Conservation (phyloP, 2,797 vertebrate genomes). For the Labeo calbasu region DNA sequence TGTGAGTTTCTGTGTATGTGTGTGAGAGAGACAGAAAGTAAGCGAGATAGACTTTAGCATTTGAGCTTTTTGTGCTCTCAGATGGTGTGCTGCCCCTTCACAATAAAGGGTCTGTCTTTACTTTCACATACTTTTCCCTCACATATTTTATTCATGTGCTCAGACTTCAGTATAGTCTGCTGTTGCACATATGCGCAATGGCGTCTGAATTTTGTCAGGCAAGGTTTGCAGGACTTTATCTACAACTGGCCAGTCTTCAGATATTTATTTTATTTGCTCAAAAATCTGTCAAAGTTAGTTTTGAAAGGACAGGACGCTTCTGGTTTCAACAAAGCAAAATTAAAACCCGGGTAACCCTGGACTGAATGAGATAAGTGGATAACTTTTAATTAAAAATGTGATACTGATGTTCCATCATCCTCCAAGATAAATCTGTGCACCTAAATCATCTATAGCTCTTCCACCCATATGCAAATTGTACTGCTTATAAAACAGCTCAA, state of each 20-base stretch:
- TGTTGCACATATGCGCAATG: neutral
- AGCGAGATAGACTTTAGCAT: constrained; percentile 12
- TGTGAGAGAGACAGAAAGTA: constrained; percentile 12
- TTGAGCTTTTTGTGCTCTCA: constrained; percentile 18
- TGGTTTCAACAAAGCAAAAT: neutral
- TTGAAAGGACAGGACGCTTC: neutral
- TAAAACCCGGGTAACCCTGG: neutral
- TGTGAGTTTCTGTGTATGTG: constrained; percentile 13
- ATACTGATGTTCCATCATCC: neutral
- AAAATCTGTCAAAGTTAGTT: neutral
- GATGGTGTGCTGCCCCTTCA: neutral
- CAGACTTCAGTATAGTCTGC: neutral
- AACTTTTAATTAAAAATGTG: neutral
- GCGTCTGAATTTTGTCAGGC: neutral
- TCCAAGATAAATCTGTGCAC: neutral
- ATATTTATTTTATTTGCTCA: neutral
- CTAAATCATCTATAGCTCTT: neutral
- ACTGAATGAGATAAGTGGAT: neutral
- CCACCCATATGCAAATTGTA: neutral
- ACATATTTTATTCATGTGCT: constrained; percentile 11
- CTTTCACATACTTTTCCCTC: neutral
- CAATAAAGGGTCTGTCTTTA: neutral
- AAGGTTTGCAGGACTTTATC: neutral
- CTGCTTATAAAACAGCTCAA: neutral
- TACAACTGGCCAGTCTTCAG: neutral